These are phyloP conservation scores for Chrysotoxum bicinctum DNA, from an alignment of 2,888 invertebrate species.

Conservation along the genomic window DNA sequence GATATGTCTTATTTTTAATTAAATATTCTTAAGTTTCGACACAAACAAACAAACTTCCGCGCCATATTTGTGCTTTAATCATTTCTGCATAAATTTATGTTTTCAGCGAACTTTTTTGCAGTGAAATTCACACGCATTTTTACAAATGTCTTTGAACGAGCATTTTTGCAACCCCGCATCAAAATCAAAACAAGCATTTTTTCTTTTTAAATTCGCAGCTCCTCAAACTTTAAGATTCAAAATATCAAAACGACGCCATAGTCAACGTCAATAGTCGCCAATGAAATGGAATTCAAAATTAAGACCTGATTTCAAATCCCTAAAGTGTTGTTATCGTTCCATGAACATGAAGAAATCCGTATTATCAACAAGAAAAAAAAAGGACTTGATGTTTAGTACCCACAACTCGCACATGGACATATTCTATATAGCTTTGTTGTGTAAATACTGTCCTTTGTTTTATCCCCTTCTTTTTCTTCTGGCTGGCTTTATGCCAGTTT, in stretches of 20 bases:
- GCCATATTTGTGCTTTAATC: too few relatives aligned
- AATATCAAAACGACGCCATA: background rate
- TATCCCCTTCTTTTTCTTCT: background rate
- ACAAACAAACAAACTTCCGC: too few relatives aligned
- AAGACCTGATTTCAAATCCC: constrained; percentile 12
- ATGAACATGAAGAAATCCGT: background rate
- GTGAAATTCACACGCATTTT: background rate
- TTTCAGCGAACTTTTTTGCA: background rate
- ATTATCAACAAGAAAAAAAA: constrained; percentile 1
- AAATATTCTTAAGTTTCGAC: too few relatives aligned
- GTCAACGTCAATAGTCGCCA: constrained; percentile 3
- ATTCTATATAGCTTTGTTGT: background rate
- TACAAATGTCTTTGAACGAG: background rate
- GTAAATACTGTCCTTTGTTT: background rate
- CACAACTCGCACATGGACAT: background rate
- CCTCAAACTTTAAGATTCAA: background rate
- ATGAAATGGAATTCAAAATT: constrained; percentile 31
- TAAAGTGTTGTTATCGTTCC: background rate
- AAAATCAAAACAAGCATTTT: background rate
- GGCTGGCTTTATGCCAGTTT: background rate
- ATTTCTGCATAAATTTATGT: too few relatives aligned
- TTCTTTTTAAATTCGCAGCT: constrained; percentile 10
- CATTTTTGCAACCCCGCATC: background rate
- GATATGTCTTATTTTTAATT: too few relatives aligned
- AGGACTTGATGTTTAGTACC: background rate